phyloP scores from a whole-genome alignment of 2,797 vertebrate species.

The Syncerus caffer region DNA sequence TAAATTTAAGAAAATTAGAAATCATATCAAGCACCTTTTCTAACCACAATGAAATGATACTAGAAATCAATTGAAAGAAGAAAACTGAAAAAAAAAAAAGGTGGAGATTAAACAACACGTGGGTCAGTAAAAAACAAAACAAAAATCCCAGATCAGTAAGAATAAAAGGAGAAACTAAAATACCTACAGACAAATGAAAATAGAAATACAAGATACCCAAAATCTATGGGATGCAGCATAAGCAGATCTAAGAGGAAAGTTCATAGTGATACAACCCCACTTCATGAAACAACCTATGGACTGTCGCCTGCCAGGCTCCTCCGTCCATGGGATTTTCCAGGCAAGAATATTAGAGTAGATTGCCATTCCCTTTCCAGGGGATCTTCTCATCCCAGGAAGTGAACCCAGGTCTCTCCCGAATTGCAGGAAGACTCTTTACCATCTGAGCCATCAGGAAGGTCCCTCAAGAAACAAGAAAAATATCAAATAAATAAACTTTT shows the following conservation, averaged over 20 bases:
- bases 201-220: not conserved
- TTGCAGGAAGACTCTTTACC: not conserved
- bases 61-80: not conserved
- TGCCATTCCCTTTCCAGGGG: not conserved
- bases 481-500: not conserved
- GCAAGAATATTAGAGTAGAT: not conserved
- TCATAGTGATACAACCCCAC: not conserved
- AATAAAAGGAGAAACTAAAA: not conserved
- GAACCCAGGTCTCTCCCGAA: accelerated
- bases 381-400: not conserved
- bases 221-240: not conserved
- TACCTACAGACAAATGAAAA: not conserved
- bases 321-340: not conserved
- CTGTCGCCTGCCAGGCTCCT: not conserved
- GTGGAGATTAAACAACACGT: not conserved
- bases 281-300: not conserved
- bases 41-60: not conserved
- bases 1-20: not conserved
- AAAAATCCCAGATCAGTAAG: not conserved
- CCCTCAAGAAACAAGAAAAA: not conserved
- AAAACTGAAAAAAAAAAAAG: not conserved
- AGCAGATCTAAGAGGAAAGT: not conserved
- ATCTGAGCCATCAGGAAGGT: not conserved
- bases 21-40: not conserved
- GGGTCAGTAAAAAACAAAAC: not conserved